These are phyloP conservation scores for Pocota personata DNA, from an alignment of 2,888 invertebrate species.

Conservation along the genomic window DNA sequence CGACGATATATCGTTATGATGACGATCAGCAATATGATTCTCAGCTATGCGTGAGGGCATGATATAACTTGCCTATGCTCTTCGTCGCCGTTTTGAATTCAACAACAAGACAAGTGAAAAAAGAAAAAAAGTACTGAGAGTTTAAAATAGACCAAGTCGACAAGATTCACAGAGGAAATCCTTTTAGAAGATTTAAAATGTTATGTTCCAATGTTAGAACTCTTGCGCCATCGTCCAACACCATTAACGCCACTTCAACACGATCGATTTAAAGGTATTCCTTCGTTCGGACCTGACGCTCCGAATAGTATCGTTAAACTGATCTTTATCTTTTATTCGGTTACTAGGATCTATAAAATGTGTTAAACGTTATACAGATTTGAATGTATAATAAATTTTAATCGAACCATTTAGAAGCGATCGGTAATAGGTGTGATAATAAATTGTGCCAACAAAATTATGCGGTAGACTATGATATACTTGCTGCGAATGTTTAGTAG, in stretches of 20 bases:
- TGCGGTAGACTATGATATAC: not conserved
- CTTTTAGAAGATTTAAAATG: not conserved
- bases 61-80: not conserved
- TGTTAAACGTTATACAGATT: not conserved
- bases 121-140: not conserved
- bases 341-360: not conserved
- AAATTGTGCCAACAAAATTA: constrained; percentile 23
- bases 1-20: constrained; percentile 74
- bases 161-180: not conserved
- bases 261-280: not conserved
- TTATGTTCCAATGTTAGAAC: not conserved
- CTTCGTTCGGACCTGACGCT: not conserved
- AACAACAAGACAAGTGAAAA: not conserved
- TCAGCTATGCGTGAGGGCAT: constrained; percentile 77
- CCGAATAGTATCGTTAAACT: constrained; percentile 23
- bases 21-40: constrained; percentile 73
- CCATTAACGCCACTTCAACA: constrained; percentile 3
- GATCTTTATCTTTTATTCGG: not conserved
- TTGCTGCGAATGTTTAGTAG: constrained; percentile 7
- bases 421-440: constrained; percentile 33
- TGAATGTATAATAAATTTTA: not conserved
- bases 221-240: constrained; percentile 26
- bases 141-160: not conserved
- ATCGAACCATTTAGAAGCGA: constrained; percentile 13
- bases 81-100: constrained; percentile 29